phyloP scores from a whole-genome alignment of 1,140 invertebrate species.

The Samia ricini region DNA sequence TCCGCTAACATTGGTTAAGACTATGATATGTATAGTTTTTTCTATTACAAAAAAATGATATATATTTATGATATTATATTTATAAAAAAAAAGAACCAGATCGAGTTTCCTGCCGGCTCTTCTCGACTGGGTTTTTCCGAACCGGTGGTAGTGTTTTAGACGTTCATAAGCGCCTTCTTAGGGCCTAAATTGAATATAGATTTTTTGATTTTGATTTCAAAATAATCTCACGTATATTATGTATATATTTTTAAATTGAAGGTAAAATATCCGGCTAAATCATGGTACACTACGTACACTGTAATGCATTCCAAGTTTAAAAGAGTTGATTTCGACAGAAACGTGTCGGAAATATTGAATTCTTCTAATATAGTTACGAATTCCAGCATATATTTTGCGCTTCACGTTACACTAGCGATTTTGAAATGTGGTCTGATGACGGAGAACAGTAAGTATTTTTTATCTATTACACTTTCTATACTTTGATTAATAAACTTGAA shows the following conservation, averaged over 20 bases:
- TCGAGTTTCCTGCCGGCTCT: too few species aligned
- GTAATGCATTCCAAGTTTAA: constrained; percentile 18
- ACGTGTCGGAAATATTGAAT: constrained; percentile 25
- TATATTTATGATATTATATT: too few species aligned
- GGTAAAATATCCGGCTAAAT: constrained; percentile 25
- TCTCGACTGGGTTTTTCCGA: too few species aligned
- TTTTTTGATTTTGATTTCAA: too few species aligned
- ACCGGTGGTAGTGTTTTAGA: too few species aligned
- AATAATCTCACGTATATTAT: background rate
- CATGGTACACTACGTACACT: constrained; percentile 41
- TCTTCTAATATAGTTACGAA: constrained; percentile 3
- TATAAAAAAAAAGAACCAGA: too few species aligned
- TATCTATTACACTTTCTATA: background rate
- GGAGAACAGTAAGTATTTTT: constrained; percentile 16
- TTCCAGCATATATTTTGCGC: constrained; percentile 16
- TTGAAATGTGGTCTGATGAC: constrained; percentile 29
- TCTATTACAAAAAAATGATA: too few species aligned
- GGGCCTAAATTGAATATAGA: too few species aligned
- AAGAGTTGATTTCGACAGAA: constrained; percentile 19
- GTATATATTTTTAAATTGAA: constrained; percentile 13
- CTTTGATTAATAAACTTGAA: too few species aligned
- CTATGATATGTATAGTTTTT: too few species aligned
- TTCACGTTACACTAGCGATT: constrained; percentile 21
- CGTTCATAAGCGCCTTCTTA: too few species aligned
- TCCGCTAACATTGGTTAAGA: too few species aligned